phyloP scores from a whole-genome alignment of 2,888 invertebrate species.

The Balanococcus diminutus region DNA sequence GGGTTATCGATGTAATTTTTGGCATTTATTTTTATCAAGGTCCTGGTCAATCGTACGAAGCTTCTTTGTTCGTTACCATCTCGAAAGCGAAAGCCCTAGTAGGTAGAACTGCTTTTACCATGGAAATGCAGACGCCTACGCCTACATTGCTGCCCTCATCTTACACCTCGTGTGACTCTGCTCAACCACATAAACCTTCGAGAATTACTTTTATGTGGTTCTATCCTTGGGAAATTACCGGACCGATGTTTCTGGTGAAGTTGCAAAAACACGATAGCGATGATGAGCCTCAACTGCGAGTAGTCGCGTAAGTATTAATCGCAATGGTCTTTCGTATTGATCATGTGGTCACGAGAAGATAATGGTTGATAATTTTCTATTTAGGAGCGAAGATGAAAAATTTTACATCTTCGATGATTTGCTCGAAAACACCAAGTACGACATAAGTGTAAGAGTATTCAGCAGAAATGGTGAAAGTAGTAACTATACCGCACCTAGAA shows the following conservation, averaged over 20 bases:
- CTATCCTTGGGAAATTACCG: background rate
- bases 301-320: background rate
- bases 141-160: too few relatives aligned
- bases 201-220: background rate
- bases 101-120: background rate
- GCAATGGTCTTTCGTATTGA: too few relatives aligned
- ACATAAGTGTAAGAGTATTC: background rate
- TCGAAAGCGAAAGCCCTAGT: background rate
- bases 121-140: background rate
- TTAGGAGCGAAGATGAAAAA: background rate
- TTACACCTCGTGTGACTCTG: background rate
- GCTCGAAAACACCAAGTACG: background rate
- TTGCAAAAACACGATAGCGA: background rate
- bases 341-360: background rate
- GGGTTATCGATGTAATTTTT: background rate
- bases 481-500: background rate
- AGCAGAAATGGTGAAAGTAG: background rate
- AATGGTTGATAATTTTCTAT: background rate
- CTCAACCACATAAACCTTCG: background rate
- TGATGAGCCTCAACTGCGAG: background rate
- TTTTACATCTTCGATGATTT: background rate
- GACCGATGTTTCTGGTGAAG: background rate
- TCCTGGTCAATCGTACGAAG: background rate
- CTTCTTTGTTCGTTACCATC: background rate
- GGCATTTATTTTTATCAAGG: background rate